Evolutionary conservation across 2,797 vertebrate genomes (phyloP), one percentile per base, ranked within the genome.

Genomic region (Gadopsis bispinosus): DNA sequence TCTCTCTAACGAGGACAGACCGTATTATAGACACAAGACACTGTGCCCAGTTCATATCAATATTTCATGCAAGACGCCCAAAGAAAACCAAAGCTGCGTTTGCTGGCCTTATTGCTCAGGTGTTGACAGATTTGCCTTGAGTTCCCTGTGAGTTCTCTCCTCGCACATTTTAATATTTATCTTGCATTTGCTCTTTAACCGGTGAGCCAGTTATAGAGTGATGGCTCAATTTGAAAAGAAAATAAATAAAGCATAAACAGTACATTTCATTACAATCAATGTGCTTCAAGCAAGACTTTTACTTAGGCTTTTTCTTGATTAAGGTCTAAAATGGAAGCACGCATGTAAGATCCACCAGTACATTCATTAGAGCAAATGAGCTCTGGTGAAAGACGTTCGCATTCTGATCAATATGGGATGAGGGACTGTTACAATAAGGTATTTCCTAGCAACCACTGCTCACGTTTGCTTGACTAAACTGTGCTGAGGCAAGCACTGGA

Each of bases 331-430:
- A 88, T 75, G 79, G 75, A 83, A 41, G 37, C 26, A 61, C 73
- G 64, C 80, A 54, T 73, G 59, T 70, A 48, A 54, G 39, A 78
- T 59, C 74, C 47, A 60, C 39, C 20, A 33, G 59, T 58, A 63
- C 58, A 76, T 83, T 89, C 71, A 89, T 86, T 86, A 90, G 73
- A 72, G 41, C 39, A 73, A 69, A 79, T 60, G 48, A 73, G 82
- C 74, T 72, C 75, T 60, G 19, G 69, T 73, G 78, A 67, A 84
- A 85, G 77, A 54, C 47, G 37, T 70, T 70, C 73, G 73, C 68
- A 62, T 71, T 83, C 67, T 69, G 22, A 78, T 87, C 69, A 48
- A 55, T 59, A 53, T 69, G 20, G 77, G 70, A 83, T 75, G 58
- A 75, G 69, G 54, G 70, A 73, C 55, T 73, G 51, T 79, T 88